Percentiles rank a stretch among this genome's conserved stretches.
Evolutionary conservation across 2,888 invertebrate species (phyloP).

Genomic region (Teleogryllus oceanicus): DNA sequence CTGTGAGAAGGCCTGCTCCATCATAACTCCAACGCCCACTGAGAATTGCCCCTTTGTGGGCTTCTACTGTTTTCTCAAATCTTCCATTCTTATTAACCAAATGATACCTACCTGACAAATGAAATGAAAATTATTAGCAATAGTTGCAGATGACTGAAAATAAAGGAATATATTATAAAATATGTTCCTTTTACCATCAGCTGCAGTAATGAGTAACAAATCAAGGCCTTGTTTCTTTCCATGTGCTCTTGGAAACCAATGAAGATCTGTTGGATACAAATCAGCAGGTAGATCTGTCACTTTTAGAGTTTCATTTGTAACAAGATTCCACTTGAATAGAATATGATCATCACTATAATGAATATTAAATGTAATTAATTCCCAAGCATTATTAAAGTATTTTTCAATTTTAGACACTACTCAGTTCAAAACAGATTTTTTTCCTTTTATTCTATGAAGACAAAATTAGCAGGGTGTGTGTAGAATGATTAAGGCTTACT

Average conservation of each 20-base stretch:
- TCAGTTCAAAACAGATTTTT: slow-evolving; percentile 1
- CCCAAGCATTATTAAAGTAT: neutral
- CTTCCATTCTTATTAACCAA: slow-evolving; percentile 85
- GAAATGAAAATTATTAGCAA: neutral
- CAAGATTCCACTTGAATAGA: slow-evolving; percentile 83
- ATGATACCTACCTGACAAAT: slow-evolving; percentile 67
- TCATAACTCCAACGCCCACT: slow-evolving; percentile 92
- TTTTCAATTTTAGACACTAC: neutral
- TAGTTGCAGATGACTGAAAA: neutral
- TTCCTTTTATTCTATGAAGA: no score
- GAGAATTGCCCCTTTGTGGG: slow-evolving; percentile 87
- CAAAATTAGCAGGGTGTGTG: no score
- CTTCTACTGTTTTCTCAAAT: slow-evolving; percentile 88
- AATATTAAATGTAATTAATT: no score
- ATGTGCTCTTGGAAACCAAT: slow-evolving; percentile 71
- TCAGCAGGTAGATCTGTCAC: slow-evolving; percentile 77
- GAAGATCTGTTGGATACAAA: slow-evolving; percentile 84
- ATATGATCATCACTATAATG: slow-evolving; percentile 81
- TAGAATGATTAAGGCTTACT: no score
- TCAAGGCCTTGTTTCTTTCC: slow-evolving; percentile 59
- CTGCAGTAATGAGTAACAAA: slow-evolving; percentile 78
- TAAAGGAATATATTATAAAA: neutral
- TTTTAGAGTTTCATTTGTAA: slow-evolving; percentile 70
- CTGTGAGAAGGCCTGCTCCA: slow-evolving; percentile 89
- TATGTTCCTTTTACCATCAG: slow-evolving; percentile 65